Percentiles rank a stretch among this genome's conserved stretches.
Conservation (phyloP, 2,113 vertebrate species). For the Phyllopteryx taeniolatus region DNA sequence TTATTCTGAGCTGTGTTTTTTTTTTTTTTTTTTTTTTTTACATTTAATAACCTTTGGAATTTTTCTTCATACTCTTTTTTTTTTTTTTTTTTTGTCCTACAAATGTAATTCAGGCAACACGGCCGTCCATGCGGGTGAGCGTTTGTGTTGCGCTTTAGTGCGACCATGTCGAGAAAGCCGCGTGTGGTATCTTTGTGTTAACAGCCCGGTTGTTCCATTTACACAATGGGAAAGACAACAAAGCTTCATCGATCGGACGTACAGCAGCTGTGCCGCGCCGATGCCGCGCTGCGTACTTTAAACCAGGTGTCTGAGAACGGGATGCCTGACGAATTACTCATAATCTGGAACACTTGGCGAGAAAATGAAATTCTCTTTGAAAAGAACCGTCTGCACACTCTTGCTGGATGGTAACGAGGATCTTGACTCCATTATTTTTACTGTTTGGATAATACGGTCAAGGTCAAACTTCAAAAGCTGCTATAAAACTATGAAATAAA, state of each 20-base stretch:
- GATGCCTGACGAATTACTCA: constrained; percentile 2
- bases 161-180: neutral
- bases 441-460: neutral
- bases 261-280: constrained; percentile 15
- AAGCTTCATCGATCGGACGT: constrained; percentile 6
- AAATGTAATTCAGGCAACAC: constrained; percentile 10
- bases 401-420: neutral
- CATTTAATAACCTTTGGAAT: neutral
- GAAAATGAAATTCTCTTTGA: neutral
- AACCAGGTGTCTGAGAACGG: constrained; percentile 16
- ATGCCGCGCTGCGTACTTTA: constrained; percentile 5
- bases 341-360: neutral
- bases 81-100: constrained; percentile 1
- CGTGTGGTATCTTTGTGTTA: constrained; percentile 7
- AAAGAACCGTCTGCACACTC: neutral
- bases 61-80: neutral
- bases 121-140: neutral
- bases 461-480: neutral
- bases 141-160: neutral
- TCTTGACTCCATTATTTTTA: constrained; percentile 1
- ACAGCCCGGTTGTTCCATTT: constrained; percentile 37
- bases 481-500: neutral
- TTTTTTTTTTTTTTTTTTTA: no score
- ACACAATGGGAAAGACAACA: constrained; percentile 11
- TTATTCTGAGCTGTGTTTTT: neutral